Percentiles rank a stretch among this genome's conserved stretches.
These are phyloP conservation scores for Octopus bimaculoides DNA, from an alignment of 1,140 invertebrate genomes.

Conservation along the genomic window DNA sequence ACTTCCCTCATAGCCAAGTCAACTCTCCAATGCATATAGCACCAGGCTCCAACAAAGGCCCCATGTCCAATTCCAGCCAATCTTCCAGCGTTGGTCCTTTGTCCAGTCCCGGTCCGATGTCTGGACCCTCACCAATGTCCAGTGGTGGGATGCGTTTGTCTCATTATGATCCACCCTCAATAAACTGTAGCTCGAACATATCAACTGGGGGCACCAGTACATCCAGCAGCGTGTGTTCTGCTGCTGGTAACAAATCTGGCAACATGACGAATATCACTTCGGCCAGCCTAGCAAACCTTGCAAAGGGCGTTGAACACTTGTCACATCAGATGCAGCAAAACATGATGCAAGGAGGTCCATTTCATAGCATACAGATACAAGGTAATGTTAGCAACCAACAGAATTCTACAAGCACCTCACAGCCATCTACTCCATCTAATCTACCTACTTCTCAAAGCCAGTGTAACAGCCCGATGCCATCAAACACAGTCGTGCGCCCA, in stretches of 20 bases:
- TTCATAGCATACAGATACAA: conserved; percentile 56
- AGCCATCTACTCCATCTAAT: conserved; percentile 7
- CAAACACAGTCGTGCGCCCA: neutral
- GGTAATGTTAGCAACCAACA: conserved; percentile 25
- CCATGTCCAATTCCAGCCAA: conserved; percentile 49
- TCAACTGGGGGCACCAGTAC: conserved; percentile 27
- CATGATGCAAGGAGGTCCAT: conserved; percentile 57
- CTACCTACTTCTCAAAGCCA: conserved; percentile 3
- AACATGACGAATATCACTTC: conserved; percentile 56
- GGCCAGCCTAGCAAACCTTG: conserved; percentile 53
- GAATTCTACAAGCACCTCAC: conserved; percentile 25
- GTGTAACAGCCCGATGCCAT: conserved; percentile 19
- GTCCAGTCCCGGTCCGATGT: conserved; percentile 36
- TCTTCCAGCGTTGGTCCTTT: conserved; percentile 45
- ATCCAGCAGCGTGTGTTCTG: conserved; percentile 28
- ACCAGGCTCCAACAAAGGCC: conserved; percentile 44
- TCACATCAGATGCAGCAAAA: conserved; percentile 57
- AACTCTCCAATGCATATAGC: conserved; percentile 18
- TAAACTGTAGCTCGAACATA: conserved; percentile 22
- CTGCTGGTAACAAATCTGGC: conserved; percentile 33
- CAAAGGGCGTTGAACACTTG: conserved; percentile 56
- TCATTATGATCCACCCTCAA: conserved; percentile 46
- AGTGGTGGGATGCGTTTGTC: conserved; percentile 48
- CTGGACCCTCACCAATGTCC: conserved; percentile 38
- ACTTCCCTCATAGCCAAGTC: conserved; percentile 11